phyloP scores from a whole-genome alignment of 2,888 invertebrate species.

The Lacanobia wlatinum region DNA sequence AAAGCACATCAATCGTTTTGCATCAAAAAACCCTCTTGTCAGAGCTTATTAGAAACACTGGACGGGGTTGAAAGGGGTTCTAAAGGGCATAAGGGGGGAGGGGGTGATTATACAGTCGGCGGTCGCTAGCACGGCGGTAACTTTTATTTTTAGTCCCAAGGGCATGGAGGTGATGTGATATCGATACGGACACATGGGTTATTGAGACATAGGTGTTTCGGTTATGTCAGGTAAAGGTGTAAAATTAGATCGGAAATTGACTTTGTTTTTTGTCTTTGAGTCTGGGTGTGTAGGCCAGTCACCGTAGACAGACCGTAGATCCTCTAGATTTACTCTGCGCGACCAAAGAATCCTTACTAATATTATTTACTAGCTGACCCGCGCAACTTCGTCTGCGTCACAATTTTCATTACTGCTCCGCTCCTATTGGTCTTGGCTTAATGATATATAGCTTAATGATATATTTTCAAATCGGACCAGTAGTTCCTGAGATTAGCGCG shows the following conservation, averaged over 20 bases:
- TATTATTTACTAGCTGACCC: too few relatives aligned
- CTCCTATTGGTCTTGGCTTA: too few relatives aligned
- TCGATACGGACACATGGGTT: conserved; percentile 3
- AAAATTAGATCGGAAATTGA: conserved; percentile 1
- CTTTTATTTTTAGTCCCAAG: conserved; percentile 61
- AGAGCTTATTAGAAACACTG: conserved; percentile 7
- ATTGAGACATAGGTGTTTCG: conserved; percentile 12
- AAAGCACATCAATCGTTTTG: conserved; percentile 1
- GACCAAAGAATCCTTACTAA: too few relatives aligned
- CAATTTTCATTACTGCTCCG: too few relatives aligned
- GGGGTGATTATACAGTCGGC: conserved; percentile 37
- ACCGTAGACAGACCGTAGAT: too few relatives aligned
- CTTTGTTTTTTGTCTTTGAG: background rate
- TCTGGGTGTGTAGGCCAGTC: too few relatives aligned
- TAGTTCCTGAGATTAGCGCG: too few relatives aligned
- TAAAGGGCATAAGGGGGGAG: conserved; percentile 17
- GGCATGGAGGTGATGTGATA: conserved; percentile 34
- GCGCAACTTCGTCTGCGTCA: too few relatives aligned
- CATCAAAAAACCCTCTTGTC: conserved; percentile 15
- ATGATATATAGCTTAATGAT: too few relatives aligned
- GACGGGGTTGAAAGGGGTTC: conserved; percentile 1
- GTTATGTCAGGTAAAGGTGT: background rate
- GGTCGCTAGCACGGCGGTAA: conserved; percentile 13
- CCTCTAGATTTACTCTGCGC: too few relatives aligned
- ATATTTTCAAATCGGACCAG: too few relatives aligned